phyloP scores from a whole-genome alignment of 1,140 invertebrate species.

The Drosophila funebris region DNA sequence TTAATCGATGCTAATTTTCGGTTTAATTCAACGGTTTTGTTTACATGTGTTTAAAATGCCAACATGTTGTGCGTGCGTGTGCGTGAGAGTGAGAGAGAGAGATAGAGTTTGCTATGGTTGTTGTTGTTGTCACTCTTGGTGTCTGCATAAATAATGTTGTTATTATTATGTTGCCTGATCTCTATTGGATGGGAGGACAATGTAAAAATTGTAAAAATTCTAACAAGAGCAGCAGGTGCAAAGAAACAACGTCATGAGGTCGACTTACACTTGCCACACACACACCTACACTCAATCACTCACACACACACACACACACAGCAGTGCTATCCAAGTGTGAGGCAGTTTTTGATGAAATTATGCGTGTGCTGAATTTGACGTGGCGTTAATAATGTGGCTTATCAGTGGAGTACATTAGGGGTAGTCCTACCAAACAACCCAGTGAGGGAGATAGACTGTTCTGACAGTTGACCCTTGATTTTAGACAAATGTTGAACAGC shows the following conservation, averaged over 20 bases:
- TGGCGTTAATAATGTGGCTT: slow-evolving; percentile 70
- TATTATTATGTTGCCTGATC: slow-evolving; percentile 71
- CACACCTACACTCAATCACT: too few relatives aligned
- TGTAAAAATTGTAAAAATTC: slow-evolving; percentile 9
- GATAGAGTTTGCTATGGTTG: slow-evolving; percentile 7
- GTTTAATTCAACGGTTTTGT: slow-evolving; percentile 81
- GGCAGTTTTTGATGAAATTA: slow-evolving; percentile 72
- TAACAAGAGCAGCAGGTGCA: slow-evolving; percentile 66
- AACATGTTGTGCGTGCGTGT: slow-evolving; percentile 25
- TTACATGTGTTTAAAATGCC: slow-evolving; percentile 75
- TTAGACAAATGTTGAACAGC: neutral
- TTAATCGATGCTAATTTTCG: slow-evolving; percentile 81
- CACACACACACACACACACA: too few relatives aligned
- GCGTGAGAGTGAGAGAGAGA: slow-evolving; percentile 2
- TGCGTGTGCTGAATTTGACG: slow-evolving; percentile 55
- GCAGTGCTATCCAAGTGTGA: neutral
- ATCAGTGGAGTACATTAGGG: slow-evolving; percentile 60
- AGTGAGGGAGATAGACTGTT: neutral
- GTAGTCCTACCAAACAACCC: neutral
- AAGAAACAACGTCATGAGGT: slow-evolving; percentile 33
- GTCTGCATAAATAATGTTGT: slow-evolving; percentile 69
- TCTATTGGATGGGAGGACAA: slow-evolving; percentile 35
- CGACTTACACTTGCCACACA: neutral
- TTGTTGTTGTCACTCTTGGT: slow-evolving; percentile 11
- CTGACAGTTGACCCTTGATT: neutral